phyloP scores from a whole-genome alignment of 2,797 vertebrate genomes.

The Helostoma temminkii region DNA sequence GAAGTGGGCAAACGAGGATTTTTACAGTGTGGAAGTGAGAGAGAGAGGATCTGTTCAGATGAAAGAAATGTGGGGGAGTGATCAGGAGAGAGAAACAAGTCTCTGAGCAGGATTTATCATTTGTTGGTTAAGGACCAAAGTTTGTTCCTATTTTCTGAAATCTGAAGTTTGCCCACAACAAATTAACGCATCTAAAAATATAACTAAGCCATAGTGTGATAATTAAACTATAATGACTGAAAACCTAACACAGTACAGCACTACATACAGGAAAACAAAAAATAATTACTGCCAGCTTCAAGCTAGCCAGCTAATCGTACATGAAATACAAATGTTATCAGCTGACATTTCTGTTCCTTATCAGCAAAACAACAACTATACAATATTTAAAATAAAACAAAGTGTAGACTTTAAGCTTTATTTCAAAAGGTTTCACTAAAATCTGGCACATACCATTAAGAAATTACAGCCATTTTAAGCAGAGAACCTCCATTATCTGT shows the following conservation, averaged over 20 bases:
- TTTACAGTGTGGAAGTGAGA: slow-evolving; percentile 34
- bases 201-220: slow-evolving; percentile 1
- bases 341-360: no score
- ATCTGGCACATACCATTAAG: no score
- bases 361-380: no score
- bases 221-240: slow-evolving; percentile 25
- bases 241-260: slow-evolving; percentile 2
- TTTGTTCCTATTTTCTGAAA: slow-evolving; percentile 43
- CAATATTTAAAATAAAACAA: no score
- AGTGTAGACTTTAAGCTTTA: no score
- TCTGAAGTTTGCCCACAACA: slow-evolving; percentile 25
- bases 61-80: slow-evolving; percentile 54
- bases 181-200: slow-evolving; percentile 13
- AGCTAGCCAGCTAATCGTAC: neutral
- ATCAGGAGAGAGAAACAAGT: slow-evolving; percentile 28
- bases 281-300: slow-evolving; percentile 1
- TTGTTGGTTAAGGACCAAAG: slow-evolving; percentile 19
- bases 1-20: slow-evolving; percentile 52
- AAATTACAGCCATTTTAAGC: no score
- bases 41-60: slow-evolving; percentile 35
- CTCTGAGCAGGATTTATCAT: slow-evolving; percentile 30
- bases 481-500: no score
- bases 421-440: no score
- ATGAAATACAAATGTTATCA: neutral
- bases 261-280: neutral